Evolutionary conservation across 2,113 vertebrate genomes (phyloP).

Genomic region (Eurystomus gularis): DNA sequence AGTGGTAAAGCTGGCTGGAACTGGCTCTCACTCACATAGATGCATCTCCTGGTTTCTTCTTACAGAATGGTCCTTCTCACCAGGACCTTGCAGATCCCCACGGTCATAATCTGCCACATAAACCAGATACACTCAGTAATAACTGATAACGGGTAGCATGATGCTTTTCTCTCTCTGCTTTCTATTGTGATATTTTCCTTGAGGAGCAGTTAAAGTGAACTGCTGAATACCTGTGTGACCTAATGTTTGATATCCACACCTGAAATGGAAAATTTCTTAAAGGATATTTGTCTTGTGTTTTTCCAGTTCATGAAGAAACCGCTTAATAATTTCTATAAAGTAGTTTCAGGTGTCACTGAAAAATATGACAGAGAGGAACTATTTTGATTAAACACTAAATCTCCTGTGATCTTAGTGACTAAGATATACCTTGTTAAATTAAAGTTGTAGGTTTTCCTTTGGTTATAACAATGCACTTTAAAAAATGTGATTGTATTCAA

Average conservation of each 20-base stretch:
- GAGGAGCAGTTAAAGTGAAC: not conserved
- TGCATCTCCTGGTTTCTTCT: not conserved
- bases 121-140: not conserved
- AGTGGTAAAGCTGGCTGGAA: not conserved
- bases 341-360: not conserved
- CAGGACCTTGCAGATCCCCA: not conserved
- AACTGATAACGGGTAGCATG: not conserved
- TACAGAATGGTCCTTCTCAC: not conserved
- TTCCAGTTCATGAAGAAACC: fast-evolving
- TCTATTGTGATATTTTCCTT: not conserved
- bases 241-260: not conserved
- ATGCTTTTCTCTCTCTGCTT: not conserved
- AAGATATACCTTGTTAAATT: not conserved
- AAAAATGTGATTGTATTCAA: not conserved
- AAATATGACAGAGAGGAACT: not conserved
- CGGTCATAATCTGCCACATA: not conserved
- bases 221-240: not conserved
- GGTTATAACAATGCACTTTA: not conserved
- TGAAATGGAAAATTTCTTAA: not conserved
- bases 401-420: not conserved
- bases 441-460: not conserved
- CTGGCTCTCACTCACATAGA: fast-evolving
- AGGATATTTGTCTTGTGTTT: not conserved
- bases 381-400: not conserved
- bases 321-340: not conserved